A percentile compares a stretch with the other conserved stretches of the same genome.
phyloP scores from a whole-genome alignment of 2,113 vertebrate genomes.

The Galbula dea region DNA sequence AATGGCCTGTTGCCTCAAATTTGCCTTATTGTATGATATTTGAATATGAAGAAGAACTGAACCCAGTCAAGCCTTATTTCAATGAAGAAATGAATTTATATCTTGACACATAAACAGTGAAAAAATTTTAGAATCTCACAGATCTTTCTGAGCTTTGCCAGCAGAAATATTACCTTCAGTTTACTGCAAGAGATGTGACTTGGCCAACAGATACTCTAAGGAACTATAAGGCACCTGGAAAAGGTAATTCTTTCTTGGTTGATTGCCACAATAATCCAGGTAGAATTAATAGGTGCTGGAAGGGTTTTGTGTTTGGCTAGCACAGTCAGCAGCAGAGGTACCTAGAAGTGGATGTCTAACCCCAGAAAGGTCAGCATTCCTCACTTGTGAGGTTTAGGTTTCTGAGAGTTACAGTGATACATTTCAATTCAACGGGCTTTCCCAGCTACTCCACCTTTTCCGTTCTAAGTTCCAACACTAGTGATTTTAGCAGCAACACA shows the following conservation, averaged over 20 bases:
- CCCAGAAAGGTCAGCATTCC: not conserved
- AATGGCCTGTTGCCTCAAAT: not conserved
- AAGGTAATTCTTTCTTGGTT: not conserved
- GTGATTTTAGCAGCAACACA: not conserved
- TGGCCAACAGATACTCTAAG: not conserved
- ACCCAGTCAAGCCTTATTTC: not conserved
- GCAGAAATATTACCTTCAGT: not conserved
- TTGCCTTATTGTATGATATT: not conserved
- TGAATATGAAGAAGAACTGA: not conserved
- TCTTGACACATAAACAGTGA: not conserved
- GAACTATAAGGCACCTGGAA: not conserved
- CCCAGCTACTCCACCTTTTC: not conserved
- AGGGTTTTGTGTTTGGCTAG: not conserved
- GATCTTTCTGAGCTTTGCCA: not conserved
- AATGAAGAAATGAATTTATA: not conserved
- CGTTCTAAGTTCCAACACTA: not conserved
- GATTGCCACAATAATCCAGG: not conserved
- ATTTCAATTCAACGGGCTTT: not conserved
- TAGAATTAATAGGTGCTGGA: not conserved
- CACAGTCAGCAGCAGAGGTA: not conserved
- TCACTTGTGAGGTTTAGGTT: not conserved
- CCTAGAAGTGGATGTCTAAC: not conserved
- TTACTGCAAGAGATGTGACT: not conserved
- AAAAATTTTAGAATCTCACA: not conserved
- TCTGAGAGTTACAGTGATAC: not conserved